These are phyloP conservation scores for Pyrrhia umbra DNA, from an alignment of 2,888 invertebrate genomes.

Conservation along the genomic window DNA sequence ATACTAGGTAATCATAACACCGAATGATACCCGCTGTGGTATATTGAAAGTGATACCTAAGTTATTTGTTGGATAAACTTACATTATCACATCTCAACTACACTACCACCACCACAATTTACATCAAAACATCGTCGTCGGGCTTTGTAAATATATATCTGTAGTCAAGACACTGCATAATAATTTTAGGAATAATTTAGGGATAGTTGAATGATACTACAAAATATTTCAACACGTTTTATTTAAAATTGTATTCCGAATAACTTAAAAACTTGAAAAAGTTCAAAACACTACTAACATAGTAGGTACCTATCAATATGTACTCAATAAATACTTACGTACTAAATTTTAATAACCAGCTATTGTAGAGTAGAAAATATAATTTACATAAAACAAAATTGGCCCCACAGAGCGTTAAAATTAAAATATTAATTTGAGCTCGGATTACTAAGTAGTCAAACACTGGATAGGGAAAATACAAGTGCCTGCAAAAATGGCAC, in stretches of 20 bases:
- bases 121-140: too few species aligned
- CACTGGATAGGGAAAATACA: constrained; percentile 76
- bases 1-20: too few species aligned
- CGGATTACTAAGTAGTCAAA: constrained; percentile 70
- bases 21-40: too few species aligned
- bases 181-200: too few species aligned
- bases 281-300: constrained; percentile 84
- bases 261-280: constrained; percentile 89
- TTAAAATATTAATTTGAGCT: constrained; percentile 76
- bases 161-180: too few species aligned
- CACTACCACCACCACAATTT: too few species aligned
- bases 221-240: constrained; percentile 83
- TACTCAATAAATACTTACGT: constrained; percentile 89
- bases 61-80: too few species aligned
- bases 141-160: too few species aligned
- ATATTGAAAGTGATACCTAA: too few species aligned
- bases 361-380: constrained; percentile 73
- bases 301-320: constrained; percentile 71
- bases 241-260: constrained; percentile 86
- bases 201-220: constrained; percentile 47
- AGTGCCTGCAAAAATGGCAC: constrained; percentile 83
- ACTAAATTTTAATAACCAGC: constrained; percentile 80
- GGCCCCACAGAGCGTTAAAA: constrained; percentile 84
- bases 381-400: constrained; percentile 78
- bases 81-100: too few species aligned